These are phyloP conservation scores for Dallia pectoralis DNA, from an alignment of 2,797 vertebrate genomes.

Conservation along the genomic window DNA sequence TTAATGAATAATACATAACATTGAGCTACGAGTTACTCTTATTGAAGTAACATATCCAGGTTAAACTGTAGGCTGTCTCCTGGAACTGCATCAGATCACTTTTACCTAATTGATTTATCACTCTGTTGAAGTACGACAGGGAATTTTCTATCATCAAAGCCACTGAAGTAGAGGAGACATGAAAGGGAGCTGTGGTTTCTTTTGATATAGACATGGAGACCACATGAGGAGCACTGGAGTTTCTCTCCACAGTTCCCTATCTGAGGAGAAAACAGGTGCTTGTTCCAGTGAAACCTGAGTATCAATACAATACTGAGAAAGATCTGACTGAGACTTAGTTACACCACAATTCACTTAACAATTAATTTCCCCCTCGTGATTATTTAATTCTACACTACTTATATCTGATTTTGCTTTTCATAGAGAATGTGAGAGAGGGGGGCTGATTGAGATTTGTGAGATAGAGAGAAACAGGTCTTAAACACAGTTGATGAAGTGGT, in stretches of 20 bases:
- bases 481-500: background rate
- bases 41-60: background rate
- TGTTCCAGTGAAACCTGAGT: slow-evolving; percentile 3
- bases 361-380: background rate
- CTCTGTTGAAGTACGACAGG: slow-evolving; percentile 37
- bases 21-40: background rate
- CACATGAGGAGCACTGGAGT: slow-evolving; percentile 69
- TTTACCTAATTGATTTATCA: slow-evolving; percentile 51
- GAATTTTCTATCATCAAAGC: slow-evolving; percentile 38
- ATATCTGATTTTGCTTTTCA: slow-evolving; percentile 12
- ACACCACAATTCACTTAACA: background rate
- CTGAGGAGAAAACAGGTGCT: slow-evolving; percentile 49
- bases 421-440: background rate
- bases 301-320: background rate
- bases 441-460: background rate
- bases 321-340: background rate
- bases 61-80: background rate
- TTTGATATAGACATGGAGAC: slow-evolving; percentile 52
- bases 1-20: too few relatives aligned
- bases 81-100: slow-evolving; percentile 7
- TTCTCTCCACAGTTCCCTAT: slow-evolving; percentile 37
- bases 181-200: slow-evolving; percentile 60
- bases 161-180: slow-evolving; percentile 46
- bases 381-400: slow-evolving; percentile 2
- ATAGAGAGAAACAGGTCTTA: slow-evolving; percentile 21